Percentiles rank a stretch among this genome's conserved stretches.
Conservation (phyloP, 2,888 invertebrate species). For the Abrostola tripartita region DNA sequence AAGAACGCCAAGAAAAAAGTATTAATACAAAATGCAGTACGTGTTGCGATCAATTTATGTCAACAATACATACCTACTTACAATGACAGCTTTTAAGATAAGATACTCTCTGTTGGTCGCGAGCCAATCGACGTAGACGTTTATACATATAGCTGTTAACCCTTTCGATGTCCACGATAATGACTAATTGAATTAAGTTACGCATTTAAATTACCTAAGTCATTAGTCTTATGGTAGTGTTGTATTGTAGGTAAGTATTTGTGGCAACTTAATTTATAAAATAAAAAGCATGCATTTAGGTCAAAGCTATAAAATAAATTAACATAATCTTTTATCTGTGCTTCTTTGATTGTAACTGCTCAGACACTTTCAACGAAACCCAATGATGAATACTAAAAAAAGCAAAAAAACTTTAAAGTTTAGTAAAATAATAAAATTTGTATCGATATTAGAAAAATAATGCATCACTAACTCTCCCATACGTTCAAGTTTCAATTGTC, state of each 20-base stretch:
- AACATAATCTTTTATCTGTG: no score
- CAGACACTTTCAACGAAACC: no score
- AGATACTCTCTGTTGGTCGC: conserved; percentile 47
- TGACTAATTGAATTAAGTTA: conserved; percentile 7
- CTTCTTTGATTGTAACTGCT: no score
- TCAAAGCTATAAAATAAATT: no score
- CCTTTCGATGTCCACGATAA: conserved; percentile 31
- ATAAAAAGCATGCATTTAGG: no score
- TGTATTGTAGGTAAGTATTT: no score
- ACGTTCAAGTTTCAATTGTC: conserved; percentile 86
- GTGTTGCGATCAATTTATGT: conserved; percentile 21
- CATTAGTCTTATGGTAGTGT: conserved; percentile 18
- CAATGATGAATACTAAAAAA: no score
- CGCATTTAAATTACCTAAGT: conserved; percentile 19
- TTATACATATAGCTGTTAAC: conserved; percentile 41
- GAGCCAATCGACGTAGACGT: conserved; percentile 40
- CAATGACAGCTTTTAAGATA: conserved; percentile 31
- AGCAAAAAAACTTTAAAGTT: no score
- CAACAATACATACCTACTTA: conserved; percentile 27
- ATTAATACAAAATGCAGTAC: not conserved
- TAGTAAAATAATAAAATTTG: conserved; percentile 7
- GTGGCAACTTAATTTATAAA: no score
- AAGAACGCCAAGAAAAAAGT: not conserved
- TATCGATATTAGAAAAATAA: conserved; percentile 58
- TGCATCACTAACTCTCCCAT: conserved; percentile 70